Base-by-base conservation (phyloP, 2,888 invertebrate species). In the Eueremaeus valkanovi region DNA sequence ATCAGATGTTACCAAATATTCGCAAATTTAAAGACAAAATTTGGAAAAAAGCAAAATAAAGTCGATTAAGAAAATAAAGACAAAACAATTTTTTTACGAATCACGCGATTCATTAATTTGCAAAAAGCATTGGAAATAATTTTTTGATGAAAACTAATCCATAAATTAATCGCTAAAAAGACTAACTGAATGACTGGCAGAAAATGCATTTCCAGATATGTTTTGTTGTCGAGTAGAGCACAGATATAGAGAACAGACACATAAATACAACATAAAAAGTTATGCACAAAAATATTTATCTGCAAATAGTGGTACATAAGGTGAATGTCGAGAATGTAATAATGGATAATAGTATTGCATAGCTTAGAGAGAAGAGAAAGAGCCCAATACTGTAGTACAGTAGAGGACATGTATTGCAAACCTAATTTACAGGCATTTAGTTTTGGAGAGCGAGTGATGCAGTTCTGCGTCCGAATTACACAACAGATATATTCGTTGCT, bases 241-340 rank as follows among this genome's bases (percentile, higher is more conserved):
- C 45, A 45, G 45, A 45, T 18, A 45, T 18, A 40, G 45, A 21
- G n/a, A 51, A n/a, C 24, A 55, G 27, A 55, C 55, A 55, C n/a
- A n/a, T n/a, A n/a, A n/a, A n/a, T n/a, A n/a, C n/a, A n/a, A n/a
- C n/a, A n/a, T n/a, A n/a, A n/a, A 55, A 51, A 51, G 51, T 21
- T 51, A 51, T 51, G n/a, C 51, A 55, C 27, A 55, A 27, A 45
- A 45, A 45, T 27, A 55, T 24, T 55, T 55, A 55, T 55, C 16
- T 45, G 45, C 45, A 45, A 45, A 45, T 16, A 45, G 45, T 45
- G 16, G 45, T 45, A 11, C 45, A 16, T 55, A 29, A 63, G 63
- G 63, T 63, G 63, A 63, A 63, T 63, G 63, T 63, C 36, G 63
- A n/a, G 33, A 63, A 63, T 63, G 63, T 63, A 63, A 63, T 63